Conservation (phyloP, 2,888 invertebrate genomes). For the Oligia fasciuncula region DNA sequence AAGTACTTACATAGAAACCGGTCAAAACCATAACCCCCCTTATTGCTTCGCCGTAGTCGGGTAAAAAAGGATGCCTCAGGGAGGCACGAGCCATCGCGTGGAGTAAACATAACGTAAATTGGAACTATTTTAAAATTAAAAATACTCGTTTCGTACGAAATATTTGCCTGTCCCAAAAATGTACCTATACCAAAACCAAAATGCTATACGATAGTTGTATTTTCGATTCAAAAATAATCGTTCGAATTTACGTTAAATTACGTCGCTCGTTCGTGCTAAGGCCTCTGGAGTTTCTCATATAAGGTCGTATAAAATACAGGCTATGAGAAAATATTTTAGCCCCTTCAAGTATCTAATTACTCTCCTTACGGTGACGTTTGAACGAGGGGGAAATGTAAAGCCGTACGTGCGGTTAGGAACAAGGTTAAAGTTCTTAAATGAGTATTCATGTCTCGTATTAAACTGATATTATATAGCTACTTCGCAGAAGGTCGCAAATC, state of each 20-base stretch:
- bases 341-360: constrained; percentile 1
- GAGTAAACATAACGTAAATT: background rate
- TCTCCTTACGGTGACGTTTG: constrained; percentile 5
- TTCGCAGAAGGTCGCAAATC: background rate
- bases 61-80: background rate
- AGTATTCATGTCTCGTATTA: background rate
- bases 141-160: background rate
- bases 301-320: background rate
- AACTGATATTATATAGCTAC: background rate
- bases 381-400: background rate
- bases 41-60: too few species aligned
- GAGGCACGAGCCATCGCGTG: background rate
- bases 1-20: too few species aligned
- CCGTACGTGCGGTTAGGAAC: background rate
- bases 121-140: background rate
- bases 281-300: background rate
- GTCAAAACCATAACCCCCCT: too few species aligned
- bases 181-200: too few species aligned
- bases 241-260: background rate
- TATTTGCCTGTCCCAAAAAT: background rate
- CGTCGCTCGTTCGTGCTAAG: background rate
- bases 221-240: background rate
- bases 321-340: background rate
- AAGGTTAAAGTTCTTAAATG: background rate
- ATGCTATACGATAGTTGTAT: background rate